Conservation (phyloP, 1,140 invertebrate species). For the Drosophila tristis region DNA sequence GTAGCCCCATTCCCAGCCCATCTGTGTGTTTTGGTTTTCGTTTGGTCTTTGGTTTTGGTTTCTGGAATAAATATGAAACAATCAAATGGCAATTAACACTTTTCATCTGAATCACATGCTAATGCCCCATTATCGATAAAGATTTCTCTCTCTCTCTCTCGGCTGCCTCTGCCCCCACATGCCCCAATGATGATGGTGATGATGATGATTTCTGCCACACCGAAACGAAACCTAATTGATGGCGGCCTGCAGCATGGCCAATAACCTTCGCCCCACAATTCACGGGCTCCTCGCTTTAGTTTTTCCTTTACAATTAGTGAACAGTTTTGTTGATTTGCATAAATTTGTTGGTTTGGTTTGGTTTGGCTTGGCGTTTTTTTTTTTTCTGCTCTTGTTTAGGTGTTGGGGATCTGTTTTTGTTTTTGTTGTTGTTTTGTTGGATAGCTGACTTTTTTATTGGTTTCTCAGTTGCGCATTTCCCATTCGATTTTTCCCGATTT, state of each 20-base stretch:
- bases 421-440: conserved; percentile 46
- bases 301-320: conserved; percentile 52
- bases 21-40: too few relatives aligned
- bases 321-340: conserved; percentile 59
- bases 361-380: conserved; percentile 12
- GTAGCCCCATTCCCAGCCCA: not conserved
- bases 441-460: conserved; percentile 75
- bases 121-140: conserved; percentile 45
- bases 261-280: conserved; percentile 35
- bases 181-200: not conserved
- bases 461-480: conserved; percentile 73
- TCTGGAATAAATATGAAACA: conserved; percentile 37
- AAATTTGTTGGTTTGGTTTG: conserved; percentile 45
- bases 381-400: conserved; percentile 23
- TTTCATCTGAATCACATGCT: conserved; percentile 35
- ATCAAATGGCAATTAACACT: conserved; percentile 66
- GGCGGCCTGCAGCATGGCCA: conserved; percentile 33
- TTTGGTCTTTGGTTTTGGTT: too few relatives aligned
- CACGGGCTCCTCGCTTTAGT: conserved; percentile 16
- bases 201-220: too few relatives aligned
- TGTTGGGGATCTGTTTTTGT: not conserved
- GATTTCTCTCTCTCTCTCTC: conserved; percentile 20
- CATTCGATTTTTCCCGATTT: conserved; percentile 28
- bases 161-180: too few relatives aligned
- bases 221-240: conserved; percentile 39